Evolutionary conservation across 2,888 invertebrate species (phyloP), one percentile per base, ranked within the genome.

Genomic region (Philereme vetulata): DNA sequence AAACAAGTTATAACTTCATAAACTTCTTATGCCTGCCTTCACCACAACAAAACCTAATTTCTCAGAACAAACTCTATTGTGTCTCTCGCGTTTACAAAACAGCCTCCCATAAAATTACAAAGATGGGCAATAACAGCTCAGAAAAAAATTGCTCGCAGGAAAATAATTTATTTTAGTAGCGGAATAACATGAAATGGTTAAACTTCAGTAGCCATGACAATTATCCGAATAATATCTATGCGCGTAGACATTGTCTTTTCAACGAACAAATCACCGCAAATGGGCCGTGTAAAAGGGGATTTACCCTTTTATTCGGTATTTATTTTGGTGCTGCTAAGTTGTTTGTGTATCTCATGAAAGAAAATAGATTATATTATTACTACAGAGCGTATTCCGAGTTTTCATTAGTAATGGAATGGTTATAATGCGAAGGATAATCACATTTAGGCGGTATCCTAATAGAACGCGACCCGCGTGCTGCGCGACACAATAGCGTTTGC

Each of bases 241-340:
- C 51, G 4, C 8, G 51, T 50, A 44, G 43, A 42, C 11, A 43
- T 32, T 45, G 52, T 44, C 46, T 49, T 42, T 57, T 50, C 54
- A 47, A 50, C 53, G 33, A 54, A 62, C 47, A 58, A 62, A 62
- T 62, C 46, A 57, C 42, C 21, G 32, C 43, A 57, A 62, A 62
- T 58, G 58, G 51, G n/a, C 48, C 45, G 45, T 34, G n/a, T 44
- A 45, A 43, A 43, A 47, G 51, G 50, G 21, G 32, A 44, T 49
- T 10, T 32, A 44, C 50, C 59, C 45, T 42, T 54, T 54, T 43
- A 8, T 51, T 43, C 4, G 6, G 6, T 33, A n/a, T 48, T 49
- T 56, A 56, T 44, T 44, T 44, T 44, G 44, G 44, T 4, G 7
- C 2, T 21, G 43, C 43, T 43, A 11, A 8, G 5, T 42, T 11